Percentiles rank a stretch among this genome's conserved stretches.
These are phyloP conservation scores for Eumeta japonica DNA, from an alignment of 1,140 invertebrate genomes.

Conservation along the genomic window DNA sequence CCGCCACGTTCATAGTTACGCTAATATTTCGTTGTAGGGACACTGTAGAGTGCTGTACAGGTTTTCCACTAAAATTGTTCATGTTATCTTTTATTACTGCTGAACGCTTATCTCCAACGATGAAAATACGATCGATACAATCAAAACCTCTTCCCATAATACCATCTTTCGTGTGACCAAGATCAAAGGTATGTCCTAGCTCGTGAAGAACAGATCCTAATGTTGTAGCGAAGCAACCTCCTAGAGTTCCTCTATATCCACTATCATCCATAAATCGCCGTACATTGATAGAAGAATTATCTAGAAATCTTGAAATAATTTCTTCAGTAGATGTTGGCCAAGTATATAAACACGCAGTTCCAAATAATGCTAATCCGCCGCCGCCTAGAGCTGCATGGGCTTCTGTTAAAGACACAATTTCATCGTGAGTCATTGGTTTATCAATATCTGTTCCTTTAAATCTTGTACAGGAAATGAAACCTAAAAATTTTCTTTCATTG, in stretches of 20 bases:
- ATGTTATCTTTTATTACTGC: constrained; percentile 47
- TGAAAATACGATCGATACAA: constrained; percentile 76
- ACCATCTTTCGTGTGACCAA: constrained; percentile 86
- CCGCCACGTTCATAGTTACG: constrained; percentile 54
- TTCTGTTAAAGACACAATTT: constrained; percentile 72
- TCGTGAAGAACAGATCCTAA: constrained; percentile 93
- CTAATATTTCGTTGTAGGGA: constrained; percentile 52
- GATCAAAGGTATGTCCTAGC: constrained; percentile 90
- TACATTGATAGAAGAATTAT: constrained; percentile 64
- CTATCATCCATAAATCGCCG: constrained; percentile 82
- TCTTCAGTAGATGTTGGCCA: constrained; percentile 79
- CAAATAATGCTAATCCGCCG: constrained; percentile 87
- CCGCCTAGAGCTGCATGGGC: constrained; percentile 86
- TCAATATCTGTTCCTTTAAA: constrained; percentile 67
- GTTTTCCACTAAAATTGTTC: constrained; percentile 51
- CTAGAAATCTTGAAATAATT: constrained; percentile 61
- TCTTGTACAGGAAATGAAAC: constrained; percentile 84
- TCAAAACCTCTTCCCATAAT: constrained; percentile 96
- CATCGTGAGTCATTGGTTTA: constrained; percentile 67
- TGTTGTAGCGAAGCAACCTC: constrained; percentile 88
- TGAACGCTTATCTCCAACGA: constrained; percentile 55
- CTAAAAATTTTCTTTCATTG: constrained; percentile 79
- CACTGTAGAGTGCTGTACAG: constrained; percentile 45
- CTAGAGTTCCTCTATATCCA: constrained; percentile 79
- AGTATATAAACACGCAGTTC: constrained; percentile 85